Conservation (phyloP, 2,888 invertebrate species). For the Drosophila pseudotalamancana region DNA sequence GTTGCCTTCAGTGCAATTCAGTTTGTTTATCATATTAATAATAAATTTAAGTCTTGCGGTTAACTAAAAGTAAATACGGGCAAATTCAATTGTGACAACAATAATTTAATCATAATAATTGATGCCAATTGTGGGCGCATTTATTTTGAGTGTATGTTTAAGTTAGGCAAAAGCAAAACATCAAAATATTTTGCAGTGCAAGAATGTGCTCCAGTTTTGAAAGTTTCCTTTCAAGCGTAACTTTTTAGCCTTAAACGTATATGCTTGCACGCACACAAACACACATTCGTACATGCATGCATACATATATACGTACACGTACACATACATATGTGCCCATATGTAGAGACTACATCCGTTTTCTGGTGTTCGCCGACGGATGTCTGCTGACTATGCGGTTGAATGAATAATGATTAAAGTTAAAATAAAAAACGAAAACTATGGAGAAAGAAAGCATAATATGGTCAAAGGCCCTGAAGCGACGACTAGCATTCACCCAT, state of each 20-base stretch:
- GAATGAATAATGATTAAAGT: slow-evolving; percentile 31
- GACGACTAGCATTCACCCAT: slow-evolving; percentile 14
- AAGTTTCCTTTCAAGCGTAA: neutral
- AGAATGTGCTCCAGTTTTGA: neutral
- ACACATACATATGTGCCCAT: neutral
- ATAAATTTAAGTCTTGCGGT: slow-evolving; percentile 23
- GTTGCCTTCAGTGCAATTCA: slow-evolving; percentile 3
- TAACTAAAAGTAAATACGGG: slow-evolving; percentile 13
- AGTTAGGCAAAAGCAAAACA: neutral
- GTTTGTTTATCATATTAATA: slow-evolving; percentile 21
- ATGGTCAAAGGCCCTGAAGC: slow-evolving; percentile 13
- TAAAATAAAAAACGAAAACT: neutral
- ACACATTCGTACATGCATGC: neutral
- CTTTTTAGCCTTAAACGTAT: neutral
- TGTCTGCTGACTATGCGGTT: slow-evolving; percentile 18
- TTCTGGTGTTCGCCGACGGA: slow-evolving; percentile 5
- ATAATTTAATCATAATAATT: no score
- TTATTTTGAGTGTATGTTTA: no score
- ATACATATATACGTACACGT: neutral
- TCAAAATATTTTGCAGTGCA: neutral
- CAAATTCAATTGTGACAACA: neutral
- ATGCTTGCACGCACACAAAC: neutral
- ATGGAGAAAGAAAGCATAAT: slow-evolving; percentile 8
- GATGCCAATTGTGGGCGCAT: no score
- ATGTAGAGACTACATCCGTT: slow-evolving; percentile 4